Percentiles rank a stretch among this genome's conserved stretches.
Conservation (phyloP, 2,797 vertebrate species). For the Danio tinwini region DNA sequence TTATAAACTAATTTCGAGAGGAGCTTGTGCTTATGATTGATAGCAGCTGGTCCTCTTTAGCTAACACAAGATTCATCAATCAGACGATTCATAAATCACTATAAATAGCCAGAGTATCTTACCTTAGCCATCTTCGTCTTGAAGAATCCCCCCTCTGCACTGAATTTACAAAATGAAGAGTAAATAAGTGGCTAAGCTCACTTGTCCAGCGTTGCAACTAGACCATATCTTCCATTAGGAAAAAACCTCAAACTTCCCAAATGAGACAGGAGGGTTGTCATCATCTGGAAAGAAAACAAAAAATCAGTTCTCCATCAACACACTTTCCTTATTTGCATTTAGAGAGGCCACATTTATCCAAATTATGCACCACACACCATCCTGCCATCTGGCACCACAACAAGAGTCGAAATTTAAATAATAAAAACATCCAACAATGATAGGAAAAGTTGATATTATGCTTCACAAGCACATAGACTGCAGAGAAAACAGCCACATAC, state of each 20-base stretch:
- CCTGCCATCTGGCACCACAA: background rate
- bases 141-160: too few species aligned
- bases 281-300: constrained; percentile 80
- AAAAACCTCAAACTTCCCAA: constrained; percentile 90
- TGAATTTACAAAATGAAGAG: background rate
- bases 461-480: background rate
- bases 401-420: background rate
- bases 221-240: constrained; percentile 96
- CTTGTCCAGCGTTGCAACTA: constrained; percentile 97
- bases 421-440: background rate
- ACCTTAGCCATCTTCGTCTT: too few species aligned
- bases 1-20: too few species aligned
- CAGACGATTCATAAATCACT: too few species aligned
- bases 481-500: constrained; percentile 72
- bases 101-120: too few species aligned
- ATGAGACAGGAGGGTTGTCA: constrained; percentile 96
- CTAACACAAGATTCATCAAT: too few species aligned
- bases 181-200: constrained; percentile 39
- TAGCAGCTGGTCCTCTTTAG: too few species aligned
- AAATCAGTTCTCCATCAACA: constrained; percentile 6
- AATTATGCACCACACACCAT: constrained; percentile 15
- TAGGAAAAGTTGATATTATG: background rate
- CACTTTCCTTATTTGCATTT: constrained; percentile 25
- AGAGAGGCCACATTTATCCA: constrained; percentile 3
- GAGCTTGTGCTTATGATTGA: too few species aligned